Percentiles rank a stretch among this genome's conserved stretches.
Evolutionary conservation across 1,140 invertebrate genomes (phyloP).

Genomic region (Lasioglossum baleicum): DNA sequence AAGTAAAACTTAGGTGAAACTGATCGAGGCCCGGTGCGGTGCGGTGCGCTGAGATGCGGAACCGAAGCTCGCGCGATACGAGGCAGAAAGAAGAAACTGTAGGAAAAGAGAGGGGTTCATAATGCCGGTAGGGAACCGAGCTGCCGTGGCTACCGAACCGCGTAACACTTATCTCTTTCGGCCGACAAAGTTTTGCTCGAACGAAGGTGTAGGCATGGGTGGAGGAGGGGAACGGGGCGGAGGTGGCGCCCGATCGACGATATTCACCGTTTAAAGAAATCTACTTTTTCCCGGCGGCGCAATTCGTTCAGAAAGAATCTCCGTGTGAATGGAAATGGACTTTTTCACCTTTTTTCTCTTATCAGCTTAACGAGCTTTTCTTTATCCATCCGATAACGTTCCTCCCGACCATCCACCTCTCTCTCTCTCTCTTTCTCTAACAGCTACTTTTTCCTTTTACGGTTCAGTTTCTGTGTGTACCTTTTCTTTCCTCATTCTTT

Average conservation of each 20-base stretch:
- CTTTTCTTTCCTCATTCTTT: not conserved
- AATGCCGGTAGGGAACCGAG: conserved; percentile 3
- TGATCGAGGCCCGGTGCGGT: not conserved
- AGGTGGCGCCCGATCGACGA: conserved; percentile 35
- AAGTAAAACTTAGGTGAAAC: not conserved
- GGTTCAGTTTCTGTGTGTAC: not conserved
- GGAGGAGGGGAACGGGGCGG: too few species aligned
- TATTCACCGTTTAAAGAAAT: conserved; percentile 53
- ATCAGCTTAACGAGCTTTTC: conserved; percentile 60
- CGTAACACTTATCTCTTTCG: conserved; percentile 48
- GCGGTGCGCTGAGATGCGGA: too few species aligned
- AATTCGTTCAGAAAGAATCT: conserved; percentile 49
- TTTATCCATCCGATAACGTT: conserved; percentile 35
- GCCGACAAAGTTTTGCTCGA: conserved; percentile 33
- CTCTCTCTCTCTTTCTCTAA: not conserved
- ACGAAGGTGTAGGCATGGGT: too few species aligned
- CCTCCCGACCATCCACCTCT: not conserved
- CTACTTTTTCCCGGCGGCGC: conserved; percentile 33
- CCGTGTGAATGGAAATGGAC: conserved; percentile 50
- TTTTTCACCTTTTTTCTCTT: conserved; percentile 39
- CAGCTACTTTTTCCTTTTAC: conserved; percentile 18
- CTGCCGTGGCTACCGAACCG: conserved; percentile 44
- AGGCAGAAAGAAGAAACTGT: not conserved
- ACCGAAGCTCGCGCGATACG: conserved; percentile 10
- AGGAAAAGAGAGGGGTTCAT: not conserved